phyloP scores from a whole-genome alignment of 1,140 invertebrate species.

The Lamellibrachia luymesi region DNA sequence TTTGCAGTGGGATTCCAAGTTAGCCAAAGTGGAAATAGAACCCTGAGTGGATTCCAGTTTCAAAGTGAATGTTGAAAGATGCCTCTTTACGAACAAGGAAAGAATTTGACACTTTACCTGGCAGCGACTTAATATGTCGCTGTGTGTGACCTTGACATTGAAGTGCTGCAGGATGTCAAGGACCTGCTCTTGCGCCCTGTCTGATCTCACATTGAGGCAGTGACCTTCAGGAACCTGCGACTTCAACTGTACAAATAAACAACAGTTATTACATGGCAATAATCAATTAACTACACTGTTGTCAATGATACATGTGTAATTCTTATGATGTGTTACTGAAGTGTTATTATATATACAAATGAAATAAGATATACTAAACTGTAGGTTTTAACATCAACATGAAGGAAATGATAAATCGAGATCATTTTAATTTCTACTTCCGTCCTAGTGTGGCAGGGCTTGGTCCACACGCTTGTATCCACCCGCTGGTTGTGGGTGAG shows the following conservation, averaged over 20 bases:
- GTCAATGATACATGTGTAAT: neutral
- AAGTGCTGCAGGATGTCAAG: slow-evolving; percentile 65
- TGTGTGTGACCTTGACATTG: slow-evolving; percentile 62
- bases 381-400: no score
- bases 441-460: no score
- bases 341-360: no score
- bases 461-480: no score
- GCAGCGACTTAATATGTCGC: slow-evolving; percentile 70
- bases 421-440: no score
- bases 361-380: no score
- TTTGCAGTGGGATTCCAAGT: no score
- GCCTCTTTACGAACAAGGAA: neutral
- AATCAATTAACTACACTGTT: neutral
- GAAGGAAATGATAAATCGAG: no score
- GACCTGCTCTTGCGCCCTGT: slow-evolving; percentile 62
- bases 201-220: slow-evolving; percentile 37
- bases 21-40: neutral
- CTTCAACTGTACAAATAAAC: slow-evolving; percentile 53
- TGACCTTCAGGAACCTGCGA: slow-evolving; percentile 56
- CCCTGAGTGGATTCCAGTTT: no score
- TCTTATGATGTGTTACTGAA: no score
- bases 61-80: neutral
- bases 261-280: slow-evolving; percentile 6
- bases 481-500: no score
- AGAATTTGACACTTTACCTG: slow-evolving; percentile 52